phyloP scores from a whole-genome alignment of 2,888 invertebrate species.

The Chromoteleia sp. region DNA sequence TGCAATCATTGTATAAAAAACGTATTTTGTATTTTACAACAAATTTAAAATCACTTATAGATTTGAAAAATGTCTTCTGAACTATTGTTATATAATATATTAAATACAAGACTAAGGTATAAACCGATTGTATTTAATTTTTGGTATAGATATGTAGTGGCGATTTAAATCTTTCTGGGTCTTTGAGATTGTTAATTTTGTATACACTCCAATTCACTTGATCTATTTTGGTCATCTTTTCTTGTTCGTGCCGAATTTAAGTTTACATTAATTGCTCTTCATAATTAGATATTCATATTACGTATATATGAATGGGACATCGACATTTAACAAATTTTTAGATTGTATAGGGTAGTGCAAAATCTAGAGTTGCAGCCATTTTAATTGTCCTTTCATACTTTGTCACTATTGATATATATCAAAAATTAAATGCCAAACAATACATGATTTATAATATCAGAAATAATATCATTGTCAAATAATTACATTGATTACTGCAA shows the following conservation, averaged over 20 bases:
- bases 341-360: too few relatives aligned
- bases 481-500: conserved; percentile 8
- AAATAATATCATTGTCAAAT: conserved; percentile 51
- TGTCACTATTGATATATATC: neutral
- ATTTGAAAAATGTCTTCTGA: neutral
- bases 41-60: conserved; percentile 5
- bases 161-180: too few relatives aligned
- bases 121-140: conserved; percentile 11
- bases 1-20: conserved; percentile 37
- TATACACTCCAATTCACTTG: too few relatives aligned
- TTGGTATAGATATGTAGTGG: neutral
- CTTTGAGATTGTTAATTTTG: too few relatives aligned
- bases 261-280: too few relatives aligned
- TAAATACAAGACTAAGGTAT: neutral
- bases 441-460: conserved; percentile 40
- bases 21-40: conserved; percentile 15
- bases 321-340: too few relatives aligned
- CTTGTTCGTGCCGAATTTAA: too few relatives aligned
- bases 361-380: too few relatives aligned
- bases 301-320: too few relatives aligned
- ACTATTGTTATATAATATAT: neutral
- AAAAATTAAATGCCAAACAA: conserved; percentile 17
- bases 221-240: too few relatives aligned
- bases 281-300: too few relatives aligned
- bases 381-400: too few relatives aligned